Conservation (phyloP, 2,797 vertebrate genomes). For the Hydrocynus forskahlii region DNA sequence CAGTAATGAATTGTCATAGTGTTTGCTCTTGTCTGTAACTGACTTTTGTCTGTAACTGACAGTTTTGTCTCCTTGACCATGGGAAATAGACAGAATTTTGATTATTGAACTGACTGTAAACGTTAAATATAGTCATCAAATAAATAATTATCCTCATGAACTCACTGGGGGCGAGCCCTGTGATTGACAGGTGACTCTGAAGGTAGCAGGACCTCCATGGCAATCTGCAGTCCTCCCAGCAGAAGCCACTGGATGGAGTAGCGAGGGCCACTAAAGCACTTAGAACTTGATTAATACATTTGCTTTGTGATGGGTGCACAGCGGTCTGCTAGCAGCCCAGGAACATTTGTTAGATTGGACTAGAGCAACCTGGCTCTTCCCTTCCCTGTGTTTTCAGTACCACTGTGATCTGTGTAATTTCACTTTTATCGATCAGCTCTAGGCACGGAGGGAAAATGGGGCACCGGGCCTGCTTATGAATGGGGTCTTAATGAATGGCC, state of each 20-base stretch:
- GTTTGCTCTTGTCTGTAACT: too few species aligned
- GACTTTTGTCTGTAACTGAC: too few species aligned
- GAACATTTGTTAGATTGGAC: background rate
- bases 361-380: background rate
- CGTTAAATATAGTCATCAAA: too few species aligned
- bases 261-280: background rate
- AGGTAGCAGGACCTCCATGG: background rate
- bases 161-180: too few species aligned
- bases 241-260: background rate
- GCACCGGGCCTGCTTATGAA: background rate
- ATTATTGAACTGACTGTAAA: too few species aligned
- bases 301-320: background rate
- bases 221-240: background rate
- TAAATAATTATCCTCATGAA: too few species aligned
- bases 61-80: too few species aligned
- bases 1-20: too few species aligned
- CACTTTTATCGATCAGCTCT: constrained; percentile 1
- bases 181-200: background rate
- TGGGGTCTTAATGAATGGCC: background rate
- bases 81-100: too few species aligned
- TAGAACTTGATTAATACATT: background rate
- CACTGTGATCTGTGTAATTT: background rate
- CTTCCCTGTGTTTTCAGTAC: constrained; percentile 4
- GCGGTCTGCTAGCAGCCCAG: background rate
- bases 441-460: background rate